Percentiles rank a stretch among this genome's conserved stretches.
Evolutionary conservation across 2,113 vertebrate genomes (phyloP).

Genomic region (Blennius ocellaris): DNA sequence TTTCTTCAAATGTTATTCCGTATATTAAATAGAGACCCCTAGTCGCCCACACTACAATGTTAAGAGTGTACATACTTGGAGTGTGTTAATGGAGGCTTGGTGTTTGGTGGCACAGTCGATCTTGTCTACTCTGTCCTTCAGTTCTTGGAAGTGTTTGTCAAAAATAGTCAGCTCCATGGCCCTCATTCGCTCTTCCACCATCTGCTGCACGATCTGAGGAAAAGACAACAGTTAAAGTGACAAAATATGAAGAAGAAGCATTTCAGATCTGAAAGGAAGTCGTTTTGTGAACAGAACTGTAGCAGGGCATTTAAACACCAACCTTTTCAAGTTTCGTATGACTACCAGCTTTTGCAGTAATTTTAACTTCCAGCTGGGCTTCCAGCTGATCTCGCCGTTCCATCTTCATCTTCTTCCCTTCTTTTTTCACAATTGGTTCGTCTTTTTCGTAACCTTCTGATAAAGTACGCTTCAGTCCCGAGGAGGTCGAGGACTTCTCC

Average conservation of each 20-base stretch:
- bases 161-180: constrained; percentile 89
- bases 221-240: constrained; percentile 3
- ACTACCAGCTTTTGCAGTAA: constrained; percentile 88
- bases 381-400: constrained; percentile 82
- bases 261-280: neutral
- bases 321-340: constrained; percentile 94
- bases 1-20: neutral
- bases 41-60: neutral
- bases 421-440: constrained; percentile 56
- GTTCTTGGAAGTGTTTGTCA: constrained; percentile 89
- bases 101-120: constrained; percentile 92
- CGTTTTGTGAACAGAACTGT: neutral
- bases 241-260: neutral
- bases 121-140: constrained; percentile 93
- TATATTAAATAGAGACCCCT: neutral
- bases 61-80: constrained; percentile 86
- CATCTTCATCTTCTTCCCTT: constrained; percentile 81
- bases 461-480: constrained; percentile 80
- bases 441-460: constrained; percentile 72
- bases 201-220: constrained; percentile 89
- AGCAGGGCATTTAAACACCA: constrained; percentile 21
- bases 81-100: constrained; percentile 89
- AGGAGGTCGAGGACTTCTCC: constrained; percentile 60
- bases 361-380: constrained; percentile 94
- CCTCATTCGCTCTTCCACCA: constrained; percentile 90